These are phyloP conservation scores for Xiphophorus birchmanni DNA, from an alignment of 2,797 vertebrate species.

Conservation along the genomic window DNA sequence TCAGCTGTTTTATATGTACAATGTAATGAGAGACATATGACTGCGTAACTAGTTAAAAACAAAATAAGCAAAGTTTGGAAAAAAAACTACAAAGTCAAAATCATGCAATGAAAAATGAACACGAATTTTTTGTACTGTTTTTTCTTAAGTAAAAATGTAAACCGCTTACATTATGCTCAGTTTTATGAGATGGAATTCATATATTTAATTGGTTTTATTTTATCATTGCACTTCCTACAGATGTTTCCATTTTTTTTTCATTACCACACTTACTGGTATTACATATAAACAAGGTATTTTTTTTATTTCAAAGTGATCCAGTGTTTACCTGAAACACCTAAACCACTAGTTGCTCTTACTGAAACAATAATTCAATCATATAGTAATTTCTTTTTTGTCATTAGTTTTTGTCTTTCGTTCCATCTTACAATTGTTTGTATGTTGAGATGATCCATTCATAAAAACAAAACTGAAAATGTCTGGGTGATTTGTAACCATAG, in stretches of 20 bases:
- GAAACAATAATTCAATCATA: not conserved
- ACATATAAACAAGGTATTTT: not conserved
- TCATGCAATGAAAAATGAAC: not conserved
- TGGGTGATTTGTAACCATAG: not conserved
- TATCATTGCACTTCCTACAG: not conserved
- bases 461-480: not conserved
- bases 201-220: not conserved
- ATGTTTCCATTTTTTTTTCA: not conserved
- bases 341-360: not conserved
- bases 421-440: not conserved
- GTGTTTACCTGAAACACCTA: not conserved
- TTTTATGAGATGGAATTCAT: not conserved
- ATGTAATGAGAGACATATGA: no score
- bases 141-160: not conserved
- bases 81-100: no score
- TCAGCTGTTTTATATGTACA: no score
- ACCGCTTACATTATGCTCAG: not conserved
- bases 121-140: not conserved
- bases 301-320: not conserved
- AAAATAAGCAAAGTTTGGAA: no score
- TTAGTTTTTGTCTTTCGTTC: not conserved
- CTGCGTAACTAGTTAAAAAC: no score
- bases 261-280: not conserved
- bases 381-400: not conserved
- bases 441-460: not conserved